Evolutionary conservation across 2,113 vertebrate species (phyloP), one percentile per base, ranked within the genome.

Genomic region (Carlito syrichta): DNA sequence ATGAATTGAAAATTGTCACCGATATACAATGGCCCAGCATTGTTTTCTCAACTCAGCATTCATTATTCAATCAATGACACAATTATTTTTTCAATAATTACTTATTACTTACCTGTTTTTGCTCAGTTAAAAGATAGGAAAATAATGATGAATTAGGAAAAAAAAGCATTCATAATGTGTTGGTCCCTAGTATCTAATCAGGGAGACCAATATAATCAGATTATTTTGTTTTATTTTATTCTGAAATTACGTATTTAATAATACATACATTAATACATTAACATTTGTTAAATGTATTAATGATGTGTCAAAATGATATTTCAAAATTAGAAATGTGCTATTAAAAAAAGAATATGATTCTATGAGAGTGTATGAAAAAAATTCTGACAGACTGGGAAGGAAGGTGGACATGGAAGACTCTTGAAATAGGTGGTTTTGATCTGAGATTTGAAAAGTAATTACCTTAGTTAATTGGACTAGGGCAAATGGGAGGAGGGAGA

Each of bases 51-150:
- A 20, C 17, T 92, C n/a, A 77, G 85, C 13, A 38, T 84, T 54
- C 16, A 52, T 43, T 90, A 50, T 52, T 63, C 52, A 85, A 40
- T 81, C 7, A 40, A 77, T 60, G 30, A 90, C 54, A 79, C 68
- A 52, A 14, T 68, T 43, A 45, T 73, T 89, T 30, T 4, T 84
- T 92, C 58, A 81, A 40, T n/a, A 82, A 69, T 81, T 54, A 74
- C 7, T 94, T 83, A 63, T n/a, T n/a, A n/a, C n/a, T 58, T 66
- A 74, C 19, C 19, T 74, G 25, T 82, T 96, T 90, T 79, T 71
- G 23, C 17, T 30, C 66, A 20, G 23, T 56, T 89, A 63, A 86
- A 23, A 1, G 13, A 3, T 35, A 1, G 40, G 69, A 38, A 82
- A 82, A 82, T 48, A 79, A 63, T 35, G 27, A 35, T 45, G 3